Conservation (phyloP, 2,797 vertebrate species). For the Takifugu rubripes region DNA sequence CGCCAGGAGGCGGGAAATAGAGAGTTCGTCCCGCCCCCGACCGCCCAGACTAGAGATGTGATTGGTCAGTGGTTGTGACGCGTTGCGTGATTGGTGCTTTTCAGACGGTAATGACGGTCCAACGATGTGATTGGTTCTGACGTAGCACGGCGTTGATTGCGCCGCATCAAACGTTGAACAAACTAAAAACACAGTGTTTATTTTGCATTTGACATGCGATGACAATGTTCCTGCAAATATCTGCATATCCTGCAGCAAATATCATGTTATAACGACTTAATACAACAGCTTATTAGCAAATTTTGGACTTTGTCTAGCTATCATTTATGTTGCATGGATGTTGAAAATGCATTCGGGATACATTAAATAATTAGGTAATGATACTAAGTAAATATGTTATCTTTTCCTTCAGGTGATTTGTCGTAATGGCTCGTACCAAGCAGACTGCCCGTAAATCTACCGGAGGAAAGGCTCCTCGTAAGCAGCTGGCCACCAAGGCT, state of each 20-base stretch:
- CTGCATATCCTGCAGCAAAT: too few relatives aligned
- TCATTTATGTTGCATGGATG: too few relatives aligned
- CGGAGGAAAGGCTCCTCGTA: constrained; percentile 85
- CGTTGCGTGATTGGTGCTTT: constrained; percentile 30
- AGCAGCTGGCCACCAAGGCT: constrained; percentile 87
- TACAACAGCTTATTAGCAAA: too few relatives aligned
- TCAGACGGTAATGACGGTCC: background rate
- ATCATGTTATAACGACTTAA: too few relatives aligned
- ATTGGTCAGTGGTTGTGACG: constrained; percentile 46
- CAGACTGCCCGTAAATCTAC: constrained; percentile 86
- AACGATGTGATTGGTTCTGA: constrained; percentile 40
- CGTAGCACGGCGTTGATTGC: background rate
- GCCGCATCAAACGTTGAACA: too few relatives aligned
- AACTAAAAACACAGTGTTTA: too few relatives aligned
- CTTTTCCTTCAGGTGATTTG: constrained; percentile 48
- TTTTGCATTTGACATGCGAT: too few relatives aligned
- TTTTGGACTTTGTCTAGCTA: too few relatives aligned
- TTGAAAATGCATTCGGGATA: too few relatives aligned
- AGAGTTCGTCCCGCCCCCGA: constrained; percentile 47
- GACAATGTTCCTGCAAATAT: too few relatives aligned
- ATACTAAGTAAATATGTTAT: background rate
- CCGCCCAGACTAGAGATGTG: rapidly evolving
- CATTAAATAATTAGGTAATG: background rate
- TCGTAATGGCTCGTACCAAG: constrained; percentile 84
- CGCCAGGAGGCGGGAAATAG: constrained; percentile 62